Evolutionary conservation across 2,797 vertebrate genomes (phyloP).

Genomic region (Orestias chungarensis): DNA sequence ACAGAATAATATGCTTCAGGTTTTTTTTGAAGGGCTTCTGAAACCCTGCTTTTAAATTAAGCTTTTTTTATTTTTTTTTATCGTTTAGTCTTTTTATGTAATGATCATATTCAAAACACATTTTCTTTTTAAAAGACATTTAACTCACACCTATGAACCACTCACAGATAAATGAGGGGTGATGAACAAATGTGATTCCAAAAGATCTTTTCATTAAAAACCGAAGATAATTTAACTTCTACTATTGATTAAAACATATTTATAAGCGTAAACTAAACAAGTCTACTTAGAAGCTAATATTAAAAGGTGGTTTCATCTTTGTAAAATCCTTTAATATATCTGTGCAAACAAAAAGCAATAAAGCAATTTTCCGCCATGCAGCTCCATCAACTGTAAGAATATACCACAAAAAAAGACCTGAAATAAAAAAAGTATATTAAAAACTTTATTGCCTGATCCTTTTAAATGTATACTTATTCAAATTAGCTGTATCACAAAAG

Average conservation of each 20-base stretch:
- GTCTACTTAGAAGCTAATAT: not conserved
- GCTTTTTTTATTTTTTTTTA: not conserved
- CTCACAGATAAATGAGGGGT: not conserved
- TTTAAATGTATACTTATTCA: no score
- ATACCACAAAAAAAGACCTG: not conserved
- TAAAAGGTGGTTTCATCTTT: not conserved
- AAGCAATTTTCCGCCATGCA: no score
- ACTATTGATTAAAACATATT: not conserved
- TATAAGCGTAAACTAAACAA: not conserved
- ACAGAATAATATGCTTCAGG: not conserved
- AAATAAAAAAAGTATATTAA: not conserved
- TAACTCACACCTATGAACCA: not conserved
- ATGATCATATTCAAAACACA: not conserved
- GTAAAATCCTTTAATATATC: not conserved
- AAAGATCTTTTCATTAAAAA: not conserved
- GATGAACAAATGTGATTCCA: not conserved
- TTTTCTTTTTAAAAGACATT: not conserved
- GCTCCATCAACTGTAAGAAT: not conserved
- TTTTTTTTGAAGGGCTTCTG: not conserved
- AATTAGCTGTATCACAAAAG: no score
- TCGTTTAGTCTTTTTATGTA: not conserved
- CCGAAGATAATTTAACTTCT: not conserved
- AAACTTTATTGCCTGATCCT: no score
- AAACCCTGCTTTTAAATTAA: no score
- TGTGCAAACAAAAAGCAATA: not conserved